Conservation (phyloP, 2,888 invertebrate species). For the Zhuqinia jingwanae region DNA sequence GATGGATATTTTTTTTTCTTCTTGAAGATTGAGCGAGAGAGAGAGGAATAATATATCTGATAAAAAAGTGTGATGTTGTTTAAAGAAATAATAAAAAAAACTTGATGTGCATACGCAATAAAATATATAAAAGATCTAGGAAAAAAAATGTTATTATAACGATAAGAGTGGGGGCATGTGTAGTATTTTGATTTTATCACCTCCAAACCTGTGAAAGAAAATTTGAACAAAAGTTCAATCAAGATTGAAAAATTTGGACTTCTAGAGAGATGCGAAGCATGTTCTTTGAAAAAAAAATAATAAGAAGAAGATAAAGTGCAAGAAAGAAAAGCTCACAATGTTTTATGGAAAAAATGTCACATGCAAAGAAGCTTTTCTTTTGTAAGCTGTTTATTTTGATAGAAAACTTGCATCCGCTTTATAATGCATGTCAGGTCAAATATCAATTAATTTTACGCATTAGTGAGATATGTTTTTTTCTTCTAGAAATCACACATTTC, state of each 20-base stretch:
- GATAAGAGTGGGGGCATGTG: too few species aligned
- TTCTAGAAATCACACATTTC: too few species aligned
- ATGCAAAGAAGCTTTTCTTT: too few species aligned
- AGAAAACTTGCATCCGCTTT: too few species aligned
- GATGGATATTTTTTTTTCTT: slow-evolving; percentile 1
- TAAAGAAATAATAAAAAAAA: slow-evolving; percentile 4
- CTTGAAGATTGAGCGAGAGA: background rate
- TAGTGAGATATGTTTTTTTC: too few species aligned
- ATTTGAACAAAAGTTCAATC: slow-evolving; percentile 6
- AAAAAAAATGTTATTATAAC: too few species aligned
- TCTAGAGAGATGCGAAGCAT: background rate
- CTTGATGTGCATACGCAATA: slow-evolving; percentile 6
- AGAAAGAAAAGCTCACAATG: too few species aligned
- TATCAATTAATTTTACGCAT: too few species aligned
- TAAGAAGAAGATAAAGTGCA: background rate
- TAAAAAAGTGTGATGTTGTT: slow-evolving; percentile 28
- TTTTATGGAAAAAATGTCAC: too few species aligned
- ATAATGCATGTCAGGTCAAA: too few species aligned
- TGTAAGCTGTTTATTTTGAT: too few species aligned
- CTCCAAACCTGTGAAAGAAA: background rate
- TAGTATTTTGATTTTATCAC: slow-evolving; percentile 15
- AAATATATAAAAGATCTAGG: background rate
- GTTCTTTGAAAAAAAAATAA: background rate
- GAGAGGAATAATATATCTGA: background rate
- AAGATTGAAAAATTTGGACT: background rate